A percentile compares a stretch with the other conserved stretches of the same genome.
These are phyloP conservation scores for Sceloporus undulatus DNA, from an alignment of 2,113 vertebrate genomes.

Conservation along the genomic window DNA sequence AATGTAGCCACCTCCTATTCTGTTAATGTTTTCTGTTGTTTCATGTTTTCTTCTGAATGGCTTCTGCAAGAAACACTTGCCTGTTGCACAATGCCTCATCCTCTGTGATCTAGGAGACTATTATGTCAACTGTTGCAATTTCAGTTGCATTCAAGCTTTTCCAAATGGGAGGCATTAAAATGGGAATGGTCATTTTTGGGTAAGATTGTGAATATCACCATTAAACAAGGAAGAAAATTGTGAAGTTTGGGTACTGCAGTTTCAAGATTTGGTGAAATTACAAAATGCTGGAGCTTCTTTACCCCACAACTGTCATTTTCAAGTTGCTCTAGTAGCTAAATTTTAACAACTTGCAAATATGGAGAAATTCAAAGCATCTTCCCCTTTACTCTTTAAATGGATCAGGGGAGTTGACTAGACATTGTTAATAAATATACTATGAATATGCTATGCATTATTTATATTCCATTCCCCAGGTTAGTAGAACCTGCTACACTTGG, in stretches of 20 bases:
- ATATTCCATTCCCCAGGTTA: slow-evolving; percentile 57
- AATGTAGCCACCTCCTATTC: no score
- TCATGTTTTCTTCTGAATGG: neutral
- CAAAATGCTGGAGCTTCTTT: neutral
- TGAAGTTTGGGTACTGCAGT: neutral
- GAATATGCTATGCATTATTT: slow-evolving; percentile 64
- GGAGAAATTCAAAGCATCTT: slow-evolving; percentile 52
- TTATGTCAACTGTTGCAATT: neutral
- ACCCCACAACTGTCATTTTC: neutral
- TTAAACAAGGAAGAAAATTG: neutral
- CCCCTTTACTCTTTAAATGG: slow-evolving; percentile 46
- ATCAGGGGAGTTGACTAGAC: slow-evolving; percentile 55
- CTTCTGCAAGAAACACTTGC: neutral
- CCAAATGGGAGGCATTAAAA: neutral
- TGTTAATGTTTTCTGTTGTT: neutral
- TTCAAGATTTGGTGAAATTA: neutral
- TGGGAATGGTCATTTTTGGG: neutral
- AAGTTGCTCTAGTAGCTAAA: slow-evolving; percentile 45
- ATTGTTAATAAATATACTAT: slow-evolving; percentile 61
- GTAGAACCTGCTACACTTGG: neutral
- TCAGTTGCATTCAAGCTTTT: neutral
- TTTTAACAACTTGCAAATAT: slow-evolving; percentile 49
- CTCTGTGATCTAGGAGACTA: neutral
- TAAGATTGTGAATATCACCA: neutral
- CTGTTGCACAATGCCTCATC: neutral